Evolutionary conservation across 2,797 vertebrate species (phyloP).

Genomic region (Cynopterus sphinx): DNA sequence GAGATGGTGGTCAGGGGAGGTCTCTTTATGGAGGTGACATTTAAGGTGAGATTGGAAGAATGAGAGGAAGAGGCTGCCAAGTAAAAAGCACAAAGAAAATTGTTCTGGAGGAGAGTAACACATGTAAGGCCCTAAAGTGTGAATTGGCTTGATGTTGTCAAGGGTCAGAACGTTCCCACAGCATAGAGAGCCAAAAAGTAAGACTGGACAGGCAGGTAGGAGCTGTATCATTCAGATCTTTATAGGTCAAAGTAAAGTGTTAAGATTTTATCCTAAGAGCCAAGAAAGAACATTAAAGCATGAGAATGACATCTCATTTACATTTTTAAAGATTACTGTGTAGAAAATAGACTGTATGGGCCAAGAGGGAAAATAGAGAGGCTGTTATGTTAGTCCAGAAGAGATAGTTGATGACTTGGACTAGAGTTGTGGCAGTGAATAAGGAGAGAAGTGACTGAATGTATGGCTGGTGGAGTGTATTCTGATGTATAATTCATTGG

Average conservation of each 20-base stretch:
- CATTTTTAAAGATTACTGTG: background rate
- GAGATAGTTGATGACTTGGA: background rate
- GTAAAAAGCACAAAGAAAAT: background rate
- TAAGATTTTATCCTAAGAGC: constrained; percentile 42
- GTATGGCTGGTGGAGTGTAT: background rate
- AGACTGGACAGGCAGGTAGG: background rate
- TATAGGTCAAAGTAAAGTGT: background rate
- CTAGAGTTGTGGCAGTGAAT: background rate
- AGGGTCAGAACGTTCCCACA: background rate
- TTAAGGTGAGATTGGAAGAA: constrained; percentile 43
- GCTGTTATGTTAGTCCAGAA: background rate
- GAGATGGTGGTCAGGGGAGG: background rate
- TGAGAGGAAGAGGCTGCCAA: background rate
- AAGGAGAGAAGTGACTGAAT: background rate
- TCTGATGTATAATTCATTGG: background rate
- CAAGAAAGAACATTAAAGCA: background rate
- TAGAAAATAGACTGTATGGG: background rate
- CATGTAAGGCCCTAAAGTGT: background rate
- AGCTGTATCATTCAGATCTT: background rate
- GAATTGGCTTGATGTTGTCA: background rate
- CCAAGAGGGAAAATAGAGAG: background rate
- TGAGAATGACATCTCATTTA: background rate
- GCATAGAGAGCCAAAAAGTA: background rate
- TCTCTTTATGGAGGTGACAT: background rate
- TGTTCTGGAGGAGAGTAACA: background rate